Percentiles rank a stretch among this genome's conserved stretches.
phyloP scores from a whole-genome alignment of 37 sponge, comb jelly and placozoan species.

The Bolinopsis microptera region DNA sequence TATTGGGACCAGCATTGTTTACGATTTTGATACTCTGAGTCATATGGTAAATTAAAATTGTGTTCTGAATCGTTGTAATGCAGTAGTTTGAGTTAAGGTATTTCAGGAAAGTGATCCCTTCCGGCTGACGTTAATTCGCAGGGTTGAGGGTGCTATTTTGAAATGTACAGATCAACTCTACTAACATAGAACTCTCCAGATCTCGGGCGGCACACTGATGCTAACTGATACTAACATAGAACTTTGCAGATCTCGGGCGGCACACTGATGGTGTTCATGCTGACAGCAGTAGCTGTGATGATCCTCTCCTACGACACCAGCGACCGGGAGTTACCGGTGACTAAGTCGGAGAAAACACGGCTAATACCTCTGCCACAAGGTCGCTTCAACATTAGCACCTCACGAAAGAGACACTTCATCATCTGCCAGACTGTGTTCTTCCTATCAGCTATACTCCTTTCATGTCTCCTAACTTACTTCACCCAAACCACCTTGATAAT shows the following conservation, averaged over 20 bases:
- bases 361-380: too few species aligned
- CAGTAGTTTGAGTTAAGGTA: too few species aligned
- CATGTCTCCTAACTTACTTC: not conserved
- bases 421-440: not conserved
- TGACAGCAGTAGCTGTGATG: constrained; percentile 19
- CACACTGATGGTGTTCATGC: not conserved
- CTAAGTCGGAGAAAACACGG: not conserved
- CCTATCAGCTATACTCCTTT: not conserved
- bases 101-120: too few species aligned
- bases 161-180: too few species aligned
- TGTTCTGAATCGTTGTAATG: too few species aligned
- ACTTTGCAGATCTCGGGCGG: constrained; percentile 23
- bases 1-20: not conserved
- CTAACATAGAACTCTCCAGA: too few species aligned
- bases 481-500: not conserved
- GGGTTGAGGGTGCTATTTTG: too few species aligned
- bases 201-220: too few species aligned
- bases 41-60: not conserved
- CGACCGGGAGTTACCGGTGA: not conserved
- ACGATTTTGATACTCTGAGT: constrained; percentile 20
- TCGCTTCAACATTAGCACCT: not conserved
- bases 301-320: not conserved
- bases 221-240: too few species aligned
- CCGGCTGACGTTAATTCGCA: too few species aligned
- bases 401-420: not conserved